Evolutionary conservation across 2,888 invertebrate species (phyloP).

Genomic region (Xestia rhomboidea): DNA sequence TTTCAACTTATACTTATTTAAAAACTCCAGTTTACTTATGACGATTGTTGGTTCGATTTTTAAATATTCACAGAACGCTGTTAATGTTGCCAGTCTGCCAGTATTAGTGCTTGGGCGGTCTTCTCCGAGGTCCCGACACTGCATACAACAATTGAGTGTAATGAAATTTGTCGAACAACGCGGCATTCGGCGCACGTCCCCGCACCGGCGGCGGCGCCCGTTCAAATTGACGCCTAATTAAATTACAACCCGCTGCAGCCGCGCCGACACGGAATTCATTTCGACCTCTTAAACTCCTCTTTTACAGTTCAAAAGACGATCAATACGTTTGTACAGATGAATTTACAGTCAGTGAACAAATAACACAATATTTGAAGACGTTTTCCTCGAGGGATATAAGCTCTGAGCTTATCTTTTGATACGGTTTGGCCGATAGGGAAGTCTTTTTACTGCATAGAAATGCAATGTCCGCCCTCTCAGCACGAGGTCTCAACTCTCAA

Average conservation of each 20-base stretch:
- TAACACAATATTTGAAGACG: constrained; percentile 23
- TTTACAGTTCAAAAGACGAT: constrained; percentile 64
- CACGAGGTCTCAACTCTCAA: constrained; percentile 38
- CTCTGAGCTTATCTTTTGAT: constrained; percentile 21
- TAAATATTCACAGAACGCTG: constrained; percentile 51
- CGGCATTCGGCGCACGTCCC: constrained; percentile 86
- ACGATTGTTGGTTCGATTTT: neutral
- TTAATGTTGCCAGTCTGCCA: constrained; percentile 53
- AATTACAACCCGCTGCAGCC: constrained; percentile 83
- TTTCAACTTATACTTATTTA: neutral
- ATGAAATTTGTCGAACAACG: constrained; percentile 83
- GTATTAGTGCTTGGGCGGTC: constrained; percentile 66
- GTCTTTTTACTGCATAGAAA: constrained; percentile 49
- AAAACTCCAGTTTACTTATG: neutral
- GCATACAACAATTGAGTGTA: constrained; percentile 80
- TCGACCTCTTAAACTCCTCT: constrained; percentile 71
- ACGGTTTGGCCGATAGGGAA: constrained; percentile 32
- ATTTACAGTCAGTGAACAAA: constrained; percentile 33
- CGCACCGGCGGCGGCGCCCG: constrained; percentile 74
- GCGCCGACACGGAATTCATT: constrained; percentile 75
- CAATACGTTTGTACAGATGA: constrained; percentile 54
- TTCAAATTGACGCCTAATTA: constrained; percentile 87
- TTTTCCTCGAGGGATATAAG: constrained; percentile 7
- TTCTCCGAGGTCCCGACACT: constrained; percentile 60
- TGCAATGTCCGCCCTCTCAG: constrained; percentile 40